phyloP scores from a whole-genome alignment of 2,888 invertebrate species.

The Ectemnius cavifrons region DNA sequence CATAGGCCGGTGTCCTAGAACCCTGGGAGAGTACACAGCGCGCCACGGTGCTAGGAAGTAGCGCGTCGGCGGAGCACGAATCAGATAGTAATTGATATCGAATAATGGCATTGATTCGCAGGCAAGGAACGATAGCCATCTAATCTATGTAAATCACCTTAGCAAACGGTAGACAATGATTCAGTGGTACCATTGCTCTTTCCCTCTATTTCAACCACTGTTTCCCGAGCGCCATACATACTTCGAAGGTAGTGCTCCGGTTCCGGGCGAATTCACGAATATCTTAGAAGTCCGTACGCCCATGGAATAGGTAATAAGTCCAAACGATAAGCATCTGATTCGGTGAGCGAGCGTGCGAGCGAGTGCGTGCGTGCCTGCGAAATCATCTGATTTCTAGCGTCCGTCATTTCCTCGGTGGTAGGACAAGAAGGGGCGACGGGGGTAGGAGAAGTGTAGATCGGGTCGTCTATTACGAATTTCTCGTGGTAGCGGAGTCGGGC shows the following conservation, averaged over 20 bases:
- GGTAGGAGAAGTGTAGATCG: constrained; percentile 22
- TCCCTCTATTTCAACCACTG: no score
- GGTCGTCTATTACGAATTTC: constrained; percentile 47
- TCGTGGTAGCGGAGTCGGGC: constrained; percentile 31
- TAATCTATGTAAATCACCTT: not conserved
- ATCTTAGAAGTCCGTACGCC: not conserved
- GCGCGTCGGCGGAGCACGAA: not conserved
- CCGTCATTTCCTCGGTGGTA: constrained; percentile 24
- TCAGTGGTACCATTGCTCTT: no score
- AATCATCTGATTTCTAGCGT: constrained; percentile 27
- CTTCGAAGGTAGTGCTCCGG: no score
- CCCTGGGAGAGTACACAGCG: constrained; percentile 9
- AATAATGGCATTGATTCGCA: constrained; percentile 6
- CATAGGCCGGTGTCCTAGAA: constrained; percentile 38
- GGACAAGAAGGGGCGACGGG: no score
- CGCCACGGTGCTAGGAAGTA: no score
- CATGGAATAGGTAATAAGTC: constrained; percentile 7
- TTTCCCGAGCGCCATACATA: no score
- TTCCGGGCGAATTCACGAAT: constrained; percentile 2
- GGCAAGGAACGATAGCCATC: not conserved
- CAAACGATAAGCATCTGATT: constrained; percentile 20
- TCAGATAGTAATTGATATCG: constrained; percentile 25
- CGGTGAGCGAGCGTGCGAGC: no score
- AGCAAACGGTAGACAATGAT: no score
- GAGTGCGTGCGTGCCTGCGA: constrained; percentile 7